Base-by-base conservation (phyloP, 2,113 vertebrate species). In the Lates calcarifer region DNA sequence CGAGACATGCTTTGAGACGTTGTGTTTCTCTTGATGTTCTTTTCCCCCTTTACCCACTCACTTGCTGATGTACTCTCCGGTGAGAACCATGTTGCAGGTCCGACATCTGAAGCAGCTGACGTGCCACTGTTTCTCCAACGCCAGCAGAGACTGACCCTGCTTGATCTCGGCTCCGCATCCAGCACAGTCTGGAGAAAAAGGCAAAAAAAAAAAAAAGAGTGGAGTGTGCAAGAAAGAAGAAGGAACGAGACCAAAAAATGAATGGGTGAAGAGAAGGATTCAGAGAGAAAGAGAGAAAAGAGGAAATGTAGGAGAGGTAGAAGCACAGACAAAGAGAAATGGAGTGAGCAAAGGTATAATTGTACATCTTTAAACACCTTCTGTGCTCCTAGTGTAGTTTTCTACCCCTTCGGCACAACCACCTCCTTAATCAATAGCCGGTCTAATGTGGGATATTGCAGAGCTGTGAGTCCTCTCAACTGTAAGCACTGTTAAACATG, bases 31-130 rank as follows among this genome's bases (percentile, higher is more conserved):
- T 45, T 45, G 5, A 18, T n/a, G 39, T 51, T 29, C 41, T 8
- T 67, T 13, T 31, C 22, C 14, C 33, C 45, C 2, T 43, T 28
- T n/a, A 28, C 33, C 39, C 62, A 96, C 98, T 94, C 87, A 99
- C 98, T 99, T 99, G 98, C 98, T 99, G 95, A 99, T 99, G 93
- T 99, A 99, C 86, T 99, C 98, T 79, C 98, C 98, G 0, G 98
- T 99, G 83, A 99, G 96, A 84, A 98, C 96, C 92, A 97, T 94
- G 47, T 96, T 97, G 29, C 98, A 99, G 2, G 97, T 98, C 90
- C 96, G 97, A 94, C 98, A 99, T 91, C 98, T 96, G 96, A 99
- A 99, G 93, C 98, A 99, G 95, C 97, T 98, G 94, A 99, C 97
- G 0, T 99, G 98, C 98, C 98, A 99, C 92, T 99, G 98, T 87